phyloP scores from a whole-genome alignment of 1,140 invertebrate species.

The Acromyrmex heyeri region DNA sequence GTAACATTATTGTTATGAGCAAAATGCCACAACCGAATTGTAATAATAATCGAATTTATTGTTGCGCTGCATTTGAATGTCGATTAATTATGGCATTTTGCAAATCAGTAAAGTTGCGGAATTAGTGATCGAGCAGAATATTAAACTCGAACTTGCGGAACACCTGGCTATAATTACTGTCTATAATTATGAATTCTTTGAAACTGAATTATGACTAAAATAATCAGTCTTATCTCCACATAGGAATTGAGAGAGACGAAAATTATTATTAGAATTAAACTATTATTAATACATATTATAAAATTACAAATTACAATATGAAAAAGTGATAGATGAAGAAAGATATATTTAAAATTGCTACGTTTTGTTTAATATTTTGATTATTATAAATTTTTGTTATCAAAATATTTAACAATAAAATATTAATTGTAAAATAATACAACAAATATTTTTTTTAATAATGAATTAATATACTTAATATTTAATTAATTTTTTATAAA shows the following conservation, averaged over 20 bases:
- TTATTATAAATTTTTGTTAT: neutral
- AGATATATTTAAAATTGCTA: neutral
- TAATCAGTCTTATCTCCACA: neutral
- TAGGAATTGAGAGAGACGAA: neutral
- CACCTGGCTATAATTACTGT: neutral
- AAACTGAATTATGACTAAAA: neutral
- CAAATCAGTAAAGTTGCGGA: slow-evolving; percentile 54
- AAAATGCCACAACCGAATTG: slow-evolving; percentile 31
- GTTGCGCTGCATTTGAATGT: slow-evolving; percentile 59
- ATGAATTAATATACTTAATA: neutral
- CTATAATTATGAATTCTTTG: neutral
- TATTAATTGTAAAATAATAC: too few species aligned
- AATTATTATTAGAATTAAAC: neutral
- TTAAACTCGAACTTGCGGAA: slow-evolving; percentile 41
- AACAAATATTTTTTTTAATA: too few species aligned
- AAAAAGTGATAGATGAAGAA: neutral
- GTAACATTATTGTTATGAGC: slow-evolving; percentile 64
- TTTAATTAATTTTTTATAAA: neutral
- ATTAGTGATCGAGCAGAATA: neutral
- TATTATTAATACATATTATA: neutral
- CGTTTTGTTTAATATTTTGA: neutral
- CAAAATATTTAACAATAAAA: neutral
- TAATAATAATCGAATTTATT: slow-evolving; percentile 55
- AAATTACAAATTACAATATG: neutral
- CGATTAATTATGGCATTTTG: slow-evolving; percentile 69